Base-by-base conservation (phyloP, 2,113 vertebrate genomes). In the Vulpes ferrilata region DNA sequence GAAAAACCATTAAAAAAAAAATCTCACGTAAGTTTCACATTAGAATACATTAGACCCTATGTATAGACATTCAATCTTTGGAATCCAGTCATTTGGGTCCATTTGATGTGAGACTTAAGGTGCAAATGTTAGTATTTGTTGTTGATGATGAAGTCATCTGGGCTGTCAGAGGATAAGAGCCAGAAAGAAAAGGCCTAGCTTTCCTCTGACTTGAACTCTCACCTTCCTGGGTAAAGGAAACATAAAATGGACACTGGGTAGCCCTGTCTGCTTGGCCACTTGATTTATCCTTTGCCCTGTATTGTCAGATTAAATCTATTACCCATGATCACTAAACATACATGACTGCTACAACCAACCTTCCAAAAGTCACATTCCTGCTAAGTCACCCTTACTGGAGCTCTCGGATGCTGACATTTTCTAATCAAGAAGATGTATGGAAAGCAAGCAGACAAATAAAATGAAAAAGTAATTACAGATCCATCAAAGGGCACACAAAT, bases 291-390 rank as follows among this genome's bases (percentile, higher is more conserved):
- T 92, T n/a, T 32, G 1, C 16, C 20, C 17, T 81, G 11, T 53
- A 43, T 32, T 9, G 2, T 53, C 43, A 53, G 20, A 65, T 51
- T 35, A 35, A 17, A 38, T n/a, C 10, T 9, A 62, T 30, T 69
- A 62, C 35, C 15, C 12, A 23, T 20, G 5, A 80, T 51, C 35
- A 53, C 2, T 38, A 74, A 78, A 51, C 9, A 65, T 8, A 73
- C 2, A 5, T 17, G 0, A 27, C 20, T 38, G 12, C 11, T 30
- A 8, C 5, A 7, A 10, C 22, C 32, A 4, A 60, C 16, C 12
- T 96, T 79, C 23, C 32, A 64, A 81, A 51, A 6, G 8, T 79
- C 67, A 80, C 35, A 67, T 22, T 55, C 8, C 10, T 67, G 11
- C 32, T 51, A 59, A 30, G 38, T 92, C 35, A 53, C 35, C 25